Evolutionary conservation across 1,140 invertebrate genomes (phyloP).

Genomic region (Drosophila albomicans): DNA sequence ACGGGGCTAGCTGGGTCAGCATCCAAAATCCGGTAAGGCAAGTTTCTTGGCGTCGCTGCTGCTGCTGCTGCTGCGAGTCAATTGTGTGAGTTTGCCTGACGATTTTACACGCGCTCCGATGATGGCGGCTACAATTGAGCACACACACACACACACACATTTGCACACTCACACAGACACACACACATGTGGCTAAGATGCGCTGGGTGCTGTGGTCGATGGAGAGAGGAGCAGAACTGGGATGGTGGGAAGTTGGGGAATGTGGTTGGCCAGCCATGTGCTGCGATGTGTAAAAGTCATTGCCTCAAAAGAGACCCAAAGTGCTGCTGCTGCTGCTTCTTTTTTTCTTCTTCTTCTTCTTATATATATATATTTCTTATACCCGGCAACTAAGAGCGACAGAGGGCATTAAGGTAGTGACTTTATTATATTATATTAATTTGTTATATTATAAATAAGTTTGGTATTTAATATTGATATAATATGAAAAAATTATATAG

Average conservation of each 20-base stretch:
- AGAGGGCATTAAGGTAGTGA: no score
- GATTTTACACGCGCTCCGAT: conserved; percentile 64
- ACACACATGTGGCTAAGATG: conserved; percentile 35
- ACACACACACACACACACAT: conserved; percentile 29
- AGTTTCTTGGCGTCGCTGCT: conserved; percentile 52
- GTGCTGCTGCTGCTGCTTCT: conserved; percentile 19
- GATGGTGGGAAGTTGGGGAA: not conserved
- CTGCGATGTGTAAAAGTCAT: conserved; percentile 81
- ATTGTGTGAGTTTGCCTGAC: conserved; percentile 73
- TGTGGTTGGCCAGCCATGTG: conserved; percentile 56
- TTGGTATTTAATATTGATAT: no score
- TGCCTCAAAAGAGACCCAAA: conserved; percentile 67
- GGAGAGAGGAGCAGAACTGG: no score
- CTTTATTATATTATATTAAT: no score
- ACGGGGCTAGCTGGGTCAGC: conserved; percentile 52
- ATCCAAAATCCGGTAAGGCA: conserved; percentile 80
- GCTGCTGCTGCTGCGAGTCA: conserved; percentile 51
- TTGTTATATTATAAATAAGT: no score
- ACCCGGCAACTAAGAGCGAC: not conserved
- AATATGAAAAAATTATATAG: no score
- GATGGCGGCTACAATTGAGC: conserved; percentile 48
- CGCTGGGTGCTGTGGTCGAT: conserved; percentile 36
- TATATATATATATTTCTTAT: not conserved
- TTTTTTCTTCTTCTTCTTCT: conserved; percentile 13
- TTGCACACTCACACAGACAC: conserved; percentile 11